Conservation (phyloP, 2,113 vertebrate species). For the Sphaerodactylus townsendi region DNA sequence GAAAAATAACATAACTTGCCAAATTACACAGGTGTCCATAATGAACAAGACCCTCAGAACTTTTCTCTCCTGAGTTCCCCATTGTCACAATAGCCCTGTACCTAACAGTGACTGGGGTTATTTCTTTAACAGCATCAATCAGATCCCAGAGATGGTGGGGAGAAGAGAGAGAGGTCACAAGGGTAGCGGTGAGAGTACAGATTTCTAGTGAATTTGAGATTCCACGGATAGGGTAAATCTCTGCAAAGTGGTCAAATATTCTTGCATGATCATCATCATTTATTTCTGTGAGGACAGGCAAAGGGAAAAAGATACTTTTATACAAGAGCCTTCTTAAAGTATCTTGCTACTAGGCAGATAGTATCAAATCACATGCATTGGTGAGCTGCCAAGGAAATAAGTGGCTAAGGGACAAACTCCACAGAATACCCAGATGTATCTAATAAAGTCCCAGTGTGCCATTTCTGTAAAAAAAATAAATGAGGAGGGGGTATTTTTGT, state of each 20-base stretch:
- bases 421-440: not conserved
- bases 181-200: not conserved
- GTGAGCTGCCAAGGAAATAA: not conserved
- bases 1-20: too few species aligned
- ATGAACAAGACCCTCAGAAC: too few species aligned
- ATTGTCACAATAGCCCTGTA: too few species aligned
- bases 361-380: not conserved
- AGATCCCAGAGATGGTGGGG: not conserved
- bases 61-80: too few species aligned
- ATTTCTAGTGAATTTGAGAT: not conserved
- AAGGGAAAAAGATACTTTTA: not conserved
- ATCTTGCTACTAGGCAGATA: not conserved
- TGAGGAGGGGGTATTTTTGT: not conserved
- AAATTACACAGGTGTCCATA: too few species aligned
- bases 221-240: not conserved
- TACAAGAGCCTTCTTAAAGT: not conserved
- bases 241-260: not conserved
- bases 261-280: not conserved
- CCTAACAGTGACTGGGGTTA: not conserved
- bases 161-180: too few species aligned
- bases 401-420: not conserved
- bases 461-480: not conserved
- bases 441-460: not conserved
- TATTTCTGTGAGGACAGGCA: not conserved
- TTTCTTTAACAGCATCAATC: not conserved